Evolutionary conservation across 2,888 invertebrate genomes (phyloP).

Genomic region (Plemyria rubiginata): DNA sequence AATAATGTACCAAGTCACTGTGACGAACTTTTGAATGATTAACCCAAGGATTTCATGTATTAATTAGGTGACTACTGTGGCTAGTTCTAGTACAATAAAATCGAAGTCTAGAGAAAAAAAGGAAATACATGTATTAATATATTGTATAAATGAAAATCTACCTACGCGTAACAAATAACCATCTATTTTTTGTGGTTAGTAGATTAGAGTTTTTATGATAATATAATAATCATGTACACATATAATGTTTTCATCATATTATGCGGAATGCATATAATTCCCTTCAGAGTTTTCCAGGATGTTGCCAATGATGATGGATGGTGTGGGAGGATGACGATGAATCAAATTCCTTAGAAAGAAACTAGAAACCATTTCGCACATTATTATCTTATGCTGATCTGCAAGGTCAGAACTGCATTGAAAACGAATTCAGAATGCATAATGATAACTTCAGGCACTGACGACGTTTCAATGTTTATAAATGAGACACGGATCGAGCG

Average conservation of each 20-base stretch:
- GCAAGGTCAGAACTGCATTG: conserved; percentile 18
- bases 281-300: too few species aligned
- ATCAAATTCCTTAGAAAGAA: not conserved
- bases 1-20: conserved; percentile 53
- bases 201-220: too few species aligned
- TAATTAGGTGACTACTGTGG: not conserved
- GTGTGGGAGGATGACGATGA: not conserved
- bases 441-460: conserved; percentile 26
- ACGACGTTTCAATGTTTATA: conserved; percentile 39
- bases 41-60: not conserved
- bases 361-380: not conserved
- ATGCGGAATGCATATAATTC: too few species aligned
- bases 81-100: too few species aligned
- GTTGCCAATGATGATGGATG: not conserved
- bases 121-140: too few species aligned
- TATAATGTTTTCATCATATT: too few species aligned
- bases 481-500: conserved; percentile 36
- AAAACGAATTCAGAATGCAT: conserved; percentile 30
- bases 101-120: too few species aligned
- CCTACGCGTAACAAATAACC: too few species aligned
- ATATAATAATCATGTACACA: too few species aligned
- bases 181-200: too few species aligned
- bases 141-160: too few species aligned
- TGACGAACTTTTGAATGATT: conserved; percentile 38
- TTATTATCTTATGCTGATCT: conserved; percentile 8